phyloP scores from a whole-genome alignment of 2,113 vertebrate species.

The Ovibos moschatus region DNA sequence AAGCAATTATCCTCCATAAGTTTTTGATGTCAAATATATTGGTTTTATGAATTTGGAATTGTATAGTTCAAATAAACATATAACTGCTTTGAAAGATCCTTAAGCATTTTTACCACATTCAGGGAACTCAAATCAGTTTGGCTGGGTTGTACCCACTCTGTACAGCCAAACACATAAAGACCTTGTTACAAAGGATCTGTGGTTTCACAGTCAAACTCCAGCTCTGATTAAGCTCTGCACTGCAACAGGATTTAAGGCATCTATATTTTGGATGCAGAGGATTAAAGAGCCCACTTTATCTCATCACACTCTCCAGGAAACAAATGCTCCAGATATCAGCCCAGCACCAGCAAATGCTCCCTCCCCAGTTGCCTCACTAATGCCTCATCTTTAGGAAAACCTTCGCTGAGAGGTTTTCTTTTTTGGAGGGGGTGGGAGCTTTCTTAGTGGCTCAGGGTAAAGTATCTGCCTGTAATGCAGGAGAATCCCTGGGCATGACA shows the following conservation, averaged over 20 bases:
- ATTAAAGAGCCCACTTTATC: conserved; percentile 55
- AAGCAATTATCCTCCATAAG: neutral
- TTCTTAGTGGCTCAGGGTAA: neutral
- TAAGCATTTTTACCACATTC: neutral
- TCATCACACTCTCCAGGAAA: conserved; percentile 57
- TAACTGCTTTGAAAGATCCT: neutral
- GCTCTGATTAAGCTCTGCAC: neutral
- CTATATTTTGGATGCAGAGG: neutral
- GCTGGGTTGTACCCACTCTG: neutral
- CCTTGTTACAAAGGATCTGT: neutral
- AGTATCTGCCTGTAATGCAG: neutral
- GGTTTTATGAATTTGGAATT: neutral
- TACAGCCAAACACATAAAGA: neutral
- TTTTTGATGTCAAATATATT: neutral
- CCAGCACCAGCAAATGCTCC: conserved; percentile 61
- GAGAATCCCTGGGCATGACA: neutral
- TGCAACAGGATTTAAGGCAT: neutral
- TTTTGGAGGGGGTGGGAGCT: neutral
- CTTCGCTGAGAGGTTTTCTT: neutral
- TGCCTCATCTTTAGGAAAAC: conserved; percentile 39
- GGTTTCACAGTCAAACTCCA: neutral
- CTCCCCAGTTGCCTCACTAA: conserved; percentile 54
- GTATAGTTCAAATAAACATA: neutral
- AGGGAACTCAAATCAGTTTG: neutral
- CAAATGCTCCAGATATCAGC: conserved; percentile 63